phyloP scores from a whole-genome alignment of 2,113 vertebrate genomes.

The Cochlearius cochlearius region DNA sequence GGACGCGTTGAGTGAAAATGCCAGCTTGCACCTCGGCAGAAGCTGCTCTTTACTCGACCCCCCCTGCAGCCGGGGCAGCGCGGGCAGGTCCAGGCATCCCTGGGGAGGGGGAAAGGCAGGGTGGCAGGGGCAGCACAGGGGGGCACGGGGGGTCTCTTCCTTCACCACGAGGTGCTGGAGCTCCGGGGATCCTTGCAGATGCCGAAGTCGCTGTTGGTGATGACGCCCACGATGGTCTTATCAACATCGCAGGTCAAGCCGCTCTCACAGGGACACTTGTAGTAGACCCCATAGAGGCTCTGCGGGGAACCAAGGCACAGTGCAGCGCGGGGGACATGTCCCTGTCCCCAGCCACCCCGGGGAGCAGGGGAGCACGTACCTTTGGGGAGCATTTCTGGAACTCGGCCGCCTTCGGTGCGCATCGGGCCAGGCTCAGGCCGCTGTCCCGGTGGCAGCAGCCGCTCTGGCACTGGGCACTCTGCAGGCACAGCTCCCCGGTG shows the following conservation, averaged over 20 bases:
- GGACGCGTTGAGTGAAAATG: rapidly evolving
- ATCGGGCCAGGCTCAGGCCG: constrained; percentile 70
- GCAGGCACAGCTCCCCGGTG: constrained; percentile 71
- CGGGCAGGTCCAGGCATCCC: background rate
- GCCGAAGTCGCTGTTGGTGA: constrained; percentile 79
- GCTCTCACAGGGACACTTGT: constrained; percentile 79
- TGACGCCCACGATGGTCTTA: constrained; percentile 70
- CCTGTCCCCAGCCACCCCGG: rapidly evolving
- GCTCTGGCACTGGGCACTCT: constrained; percentile 78
- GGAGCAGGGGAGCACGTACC: constrained; percentile 24
- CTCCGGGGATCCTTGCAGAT: constrained; percentile 58
- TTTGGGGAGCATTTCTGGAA: constrained; percentile 67
- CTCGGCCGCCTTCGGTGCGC: constrained; percentile 60
- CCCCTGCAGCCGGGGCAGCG: rapidly evolving
- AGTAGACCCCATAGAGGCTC: constrained; percentile 75
- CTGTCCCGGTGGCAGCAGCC: constrained; percentile 54
- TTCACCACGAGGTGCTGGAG: rapidly evolving
- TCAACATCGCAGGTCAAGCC: constrained; percentile 74
- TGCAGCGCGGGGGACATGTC: rapidly evolving
- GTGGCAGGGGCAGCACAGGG: background rate
- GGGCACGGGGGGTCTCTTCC: rapidly evolving
- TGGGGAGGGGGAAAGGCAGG: too few species aligned
- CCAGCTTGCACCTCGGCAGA: background rate
- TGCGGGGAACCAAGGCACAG: background rate
- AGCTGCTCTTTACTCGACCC: constrained; percentile 3